Evolutionary conservation across 1,140 invertebrate genomes (phyloP).

Genomic region (Antheraea pernyi): DNA sequence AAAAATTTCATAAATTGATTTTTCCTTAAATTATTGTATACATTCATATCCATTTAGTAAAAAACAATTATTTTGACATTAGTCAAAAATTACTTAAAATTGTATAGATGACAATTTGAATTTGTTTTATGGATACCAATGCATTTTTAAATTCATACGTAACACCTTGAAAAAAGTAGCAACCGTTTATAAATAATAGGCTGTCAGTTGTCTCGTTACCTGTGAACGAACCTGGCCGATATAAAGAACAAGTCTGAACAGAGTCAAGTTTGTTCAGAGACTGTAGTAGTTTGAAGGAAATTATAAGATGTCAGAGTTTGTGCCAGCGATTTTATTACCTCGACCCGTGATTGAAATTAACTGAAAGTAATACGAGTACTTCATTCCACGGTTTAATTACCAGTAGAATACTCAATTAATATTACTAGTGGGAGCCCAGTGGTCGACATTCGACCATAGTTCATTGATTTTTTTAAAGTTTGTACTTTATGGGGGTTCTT

Average conservation of each 20-base stretch:
- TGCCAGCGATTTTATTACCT: slow-evolving; percentile 6
- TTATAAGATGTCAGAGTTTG: slow-evolving; percentile 8
- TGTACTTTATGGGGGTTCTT: too few relatives aligned
- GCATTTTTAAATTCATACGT: background rate
- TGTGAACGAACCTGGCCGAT: background rate
- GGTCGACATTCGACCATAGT: too few relatives aligned
- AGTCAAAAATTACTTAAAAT: too few relatives aligned
- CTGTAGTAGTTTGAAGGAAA: background rate
- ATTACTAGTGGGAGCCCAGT: too few relatives aligned
- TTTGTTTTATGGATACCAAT: background rate
- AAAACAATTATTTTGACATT: too few relatives aligned
- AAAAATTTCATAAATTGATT: too few relatives aligned
- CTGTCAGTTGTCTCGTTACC: background rate
- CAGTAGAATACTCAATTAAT: background rate
- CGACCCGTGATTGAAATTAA: background rate
- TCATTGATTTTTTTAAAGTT: too few relatives aligned
- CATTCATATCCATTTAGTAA: too few relatives aligned
- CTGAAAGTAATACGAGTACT: background rate
- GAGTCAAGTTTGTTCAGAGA: slow-evolving; percentile 1
- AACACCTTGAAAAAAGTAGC: too few relatives aligned
- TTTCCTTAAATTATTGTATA: too few relatives aligned
- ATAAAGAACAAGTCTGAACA: background rate
- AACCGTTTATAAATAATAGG: too few relatives aligned
- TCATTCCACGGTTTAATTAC: background rate
- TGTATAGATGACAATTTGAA: too few relatives aligned